Percentiles rank a stretch among this genome's conserved stretches.
Evolutionary conservation across 2,888 invertebrate species (phyloP).

Genomic region (Perdita meconis): DNA sequence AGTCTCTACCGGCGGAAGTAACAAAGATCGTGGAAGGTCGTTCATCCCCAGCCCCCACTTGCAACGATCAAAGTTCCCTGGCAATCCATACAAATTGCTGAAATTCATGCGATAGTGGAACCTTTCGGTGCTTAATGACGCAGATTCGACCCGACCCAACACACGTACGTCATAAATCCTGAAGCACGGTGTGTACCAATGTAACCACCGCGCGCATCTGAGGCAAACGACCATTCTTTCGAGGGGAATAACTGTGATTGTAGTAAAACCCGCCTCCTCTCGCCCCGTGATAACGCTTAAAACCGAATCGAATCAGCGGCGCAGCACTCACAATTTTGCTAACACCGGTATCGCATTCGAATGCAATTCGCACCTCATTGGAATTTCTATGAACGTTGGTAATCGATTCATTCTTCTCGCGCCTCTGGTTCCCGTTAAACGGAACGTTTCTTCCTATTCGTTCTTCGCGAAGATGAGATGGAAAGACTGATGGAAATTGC

Average conservation of each 20-base stretch:
- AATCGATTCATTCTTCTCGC: background rate
- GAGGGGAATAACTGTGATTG: slow-evolving; percentile 48
- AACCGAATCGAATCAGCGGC: slow-evolving; percentile 34
- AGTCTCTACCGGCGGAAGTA: background rate
- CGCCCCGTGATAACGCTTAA: slow-evolving; percentile 6
- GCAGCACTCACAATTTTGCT: slow-evolving; percentile 33
- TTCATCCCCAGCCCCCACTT: background rate
- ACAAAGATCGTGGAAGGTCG: background rate
- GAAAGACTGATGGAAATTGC: no score
- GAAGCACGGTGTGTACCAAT: slow-evolving; percentile 27
- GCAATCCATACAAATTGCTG: slow-evolving; percentile 52
- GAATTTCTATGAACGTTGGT: background rate
- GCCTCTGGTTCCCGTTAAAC: no score
- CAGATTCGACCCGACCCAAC: slow-evolving; percentile 33
- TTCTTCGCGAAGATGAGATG: no score
- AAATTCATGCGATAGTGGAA: slow-evolving; percentile 57
- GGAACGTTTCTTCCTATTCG: no score
- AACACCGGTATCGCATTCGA: slow-evolving; percentile 19
- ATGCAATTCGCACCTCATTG: background rate
- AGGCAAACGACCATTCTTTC: slow-evolving; percentile 49
- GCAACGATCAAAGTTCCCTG: background rate
- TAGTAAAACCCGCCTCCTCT: slow-evolving; percentile 48
- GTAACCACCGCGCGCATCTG: slow-evolving; percentile 15
- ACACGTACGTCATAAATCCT: slow-evolving; percentile 56
- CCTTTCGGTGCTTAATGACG: slow-evolving; percentile 53